Percentiles rank a stretch among this genome's conserved stretches.
Conservation (phyloP, 2,113 vertebrate genomes). For the Saguinus imperator region DNA sequence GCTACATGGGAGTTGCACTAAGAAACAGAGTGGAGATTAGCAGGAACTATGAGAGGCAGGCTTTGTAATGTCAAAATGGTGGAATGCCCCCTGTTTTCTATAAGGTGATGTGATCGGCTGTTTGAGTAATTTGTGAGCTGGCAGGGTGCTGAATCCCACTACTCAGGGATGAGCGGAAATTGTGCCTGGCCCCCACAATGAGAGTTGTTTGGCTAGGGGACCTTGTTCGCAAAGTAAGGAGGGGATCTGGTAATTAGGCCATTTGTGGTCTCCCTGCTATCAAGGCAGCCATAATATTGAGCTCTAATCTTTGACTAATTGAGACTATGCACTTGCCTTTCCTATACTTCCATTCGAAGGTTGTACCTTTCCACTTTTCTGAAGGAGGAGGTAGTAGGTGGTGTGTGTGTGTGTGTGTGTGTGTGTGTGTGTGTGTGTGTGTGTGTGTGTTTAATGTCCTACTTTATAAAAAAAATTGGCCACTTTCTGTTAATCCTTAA, state of each 20-base stretch:
- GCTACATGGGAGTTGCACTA: not conserved
- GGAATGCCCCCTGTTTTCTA: too few relatives aligned
- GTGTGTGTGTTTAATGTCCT: not conserved
- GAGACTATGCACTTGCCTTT: not conserved
- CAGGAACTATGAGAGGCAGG: not conserved
- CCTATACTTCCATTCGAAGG: not conserved
- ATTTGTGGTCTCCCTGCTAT: not conserved
- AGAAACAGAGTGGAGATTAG: not conserved
- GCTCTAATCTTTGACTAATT: not conserved
- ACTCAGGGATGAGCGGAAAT: not conserved
- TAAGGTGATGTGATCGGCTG: not conserved
- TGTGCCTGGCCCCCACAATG: not conserved
- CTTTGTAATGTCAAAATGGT: not conserved
- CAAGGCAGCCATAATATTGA: not conserved
- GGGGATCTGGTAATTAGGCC: not conserved
- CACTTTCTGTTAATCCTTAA: not conserved
- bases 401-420: not conserved
- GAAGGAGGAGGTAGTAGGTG: not conserved
- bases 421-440: not conserved
- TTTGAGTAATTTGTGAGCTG: not conserved
- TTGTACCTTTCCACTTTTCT: not conserved
- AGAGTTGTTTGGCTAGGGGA: not conserved
- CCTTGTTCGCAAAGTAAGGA: not conserved
- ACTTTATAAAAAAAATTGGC: not conserved
- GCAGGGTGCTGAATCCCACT: not conserved